Percentiles rank a stretch among this genome's conserved stretches.
phyloP scores from a whole-genome alignment of 2,888 invertebrate genomes.

The Drosophila acutilabella region DNA sequence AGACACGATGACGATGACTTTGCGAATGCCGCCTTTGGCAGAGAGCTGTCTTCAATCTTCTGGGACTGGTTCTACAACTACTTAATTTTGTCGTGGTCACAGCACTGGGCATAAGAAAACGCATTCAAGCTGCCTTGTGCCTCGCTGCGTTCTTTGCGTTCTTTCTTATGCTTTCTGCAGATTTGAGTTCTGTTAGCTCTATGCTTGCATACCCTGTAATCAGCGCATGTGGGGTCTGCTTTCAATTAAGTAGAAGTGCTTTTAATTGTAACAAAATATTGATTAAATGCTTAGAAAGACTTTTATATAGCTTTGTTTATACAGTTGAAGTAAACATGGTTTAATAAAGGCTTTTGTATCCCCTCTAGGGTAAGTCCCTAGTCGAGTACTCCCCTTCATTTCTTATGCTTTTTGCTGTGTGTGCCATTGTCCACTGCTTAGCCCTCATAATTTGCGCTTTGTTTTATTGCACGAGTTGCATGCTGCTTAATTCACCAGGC shows the following conservation, averaged over 20 bases:
- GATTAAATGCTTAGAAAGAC: too few species aligned
- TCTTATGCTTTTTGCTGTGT: slow-evolving; percentile 37
- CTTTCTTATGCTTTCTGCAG: slow-evolving; percentile 62
- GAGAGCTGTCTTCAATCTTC: slow-evolving; percentile 58
- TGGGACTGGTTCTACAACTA: slow-evolving; percentile 76
- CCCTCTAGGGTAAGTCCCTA: slow-evolving; percentile 7
- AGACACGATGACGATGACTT: slow-evolving; percentile 26
- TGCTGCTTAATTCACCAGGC: slow-evolving; percentile 64
- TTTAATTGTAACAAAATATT: too few species aligned
- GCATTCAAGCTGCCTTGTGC: slow-evolving; percentile 19
- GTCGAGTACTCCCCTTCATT: slow-evolving; percentile 11
- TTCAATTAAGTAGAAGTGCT: too few species aligned
- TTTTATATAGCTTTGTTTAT: too few species aligned
- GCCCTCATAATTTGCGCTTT: slow-evolving; percentile 77
- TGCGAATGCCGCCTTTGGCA: slow-evolving; percentile 45
- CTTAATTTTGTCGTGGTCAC: slow-evolving; percentile 68
- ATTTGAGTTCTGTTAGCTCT: slow-evolving; percentile 50
- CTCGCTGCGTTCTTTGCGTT: slow-evolving; percentile 45
- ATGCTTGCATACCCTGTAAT: slow-evolving; percentile 27
- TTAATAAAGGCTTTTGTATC: background rate
- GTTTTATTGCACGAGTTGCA: slow-evolving; percentile 68
- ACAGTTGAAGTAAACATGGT: background rate
- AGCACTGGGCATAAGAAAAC: slow-evolving; percentile 13
- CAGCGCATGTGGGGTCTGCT: background rate
- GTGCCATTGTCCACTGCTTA: slow-evolving; percentile 41